A percentile compares a stretch with the other conserved stretches of the same genome.
These are phyloP conservation scores for Carassius auratus DNA, from an alignment of 2,113 vertebrate species.

Conservation along the genomic window DNA sequence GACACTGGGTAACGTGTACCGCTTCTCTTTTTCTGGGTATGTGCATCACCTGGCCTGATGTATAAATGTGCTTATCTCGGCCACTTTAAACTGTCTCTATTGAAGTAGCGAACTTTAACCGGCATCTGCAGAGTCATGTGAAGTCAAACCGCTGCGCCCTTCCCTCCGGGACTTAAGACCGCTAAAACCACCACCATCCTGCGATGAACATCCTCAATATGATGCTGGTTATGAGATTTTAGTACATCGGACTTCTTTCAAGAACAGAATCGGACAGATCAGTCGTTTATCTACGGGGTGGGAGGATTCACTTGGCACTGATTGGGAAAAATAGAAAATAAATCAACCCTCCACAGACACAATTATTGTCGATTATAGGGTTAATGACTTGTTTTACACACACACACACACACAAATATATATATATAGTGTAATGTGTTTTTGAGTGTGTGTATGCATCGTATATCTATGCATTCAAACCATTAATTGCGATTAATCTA, in stretches of 20 bases:
- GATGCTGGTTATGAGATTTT: neutral
- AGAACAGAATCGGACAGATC: neutral
- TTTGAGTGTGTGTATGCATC: too few relatives aligned
- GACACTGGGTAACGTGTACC: neutral
- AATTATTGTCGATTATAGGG: too few relatives aligned
- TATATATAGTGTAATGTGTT: too few relatives aligned
- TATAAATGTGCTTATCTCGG: neutral
- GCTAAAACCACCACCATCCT: neutral
- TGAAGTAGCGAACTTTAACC: slow-evolving; percentile 45
- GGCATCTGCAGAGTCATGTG: slow-evolving; percentile 53
- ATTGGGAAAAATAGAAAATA: too few relatives aligned
- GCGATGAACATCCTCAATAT: neutral
- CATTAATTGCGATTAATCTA: too few relatives aligned
- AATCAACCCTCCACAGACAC: too few relatives aligned
- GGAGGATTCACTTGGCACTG: neutral
- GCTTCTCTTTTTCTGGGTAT: neutral
- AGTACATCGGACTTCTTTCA: neutral
- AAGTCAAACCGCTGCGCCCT: neutral
- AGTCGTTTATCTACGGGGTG: neutral
- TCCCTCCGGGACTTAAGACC: neutral
- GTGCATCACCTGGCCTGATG: neutral
- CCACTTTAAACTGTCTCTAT: slow-evolving; percentile 21
- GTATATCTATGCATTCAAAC: too few relatives aligned
- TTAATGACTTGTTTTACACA: too few relatives aligned
- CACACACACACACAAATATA: too few relatives aligned